Conservation (phyloP, 2,888 invertebrate species). For the Prostheceraeus crozeri region DNA sequence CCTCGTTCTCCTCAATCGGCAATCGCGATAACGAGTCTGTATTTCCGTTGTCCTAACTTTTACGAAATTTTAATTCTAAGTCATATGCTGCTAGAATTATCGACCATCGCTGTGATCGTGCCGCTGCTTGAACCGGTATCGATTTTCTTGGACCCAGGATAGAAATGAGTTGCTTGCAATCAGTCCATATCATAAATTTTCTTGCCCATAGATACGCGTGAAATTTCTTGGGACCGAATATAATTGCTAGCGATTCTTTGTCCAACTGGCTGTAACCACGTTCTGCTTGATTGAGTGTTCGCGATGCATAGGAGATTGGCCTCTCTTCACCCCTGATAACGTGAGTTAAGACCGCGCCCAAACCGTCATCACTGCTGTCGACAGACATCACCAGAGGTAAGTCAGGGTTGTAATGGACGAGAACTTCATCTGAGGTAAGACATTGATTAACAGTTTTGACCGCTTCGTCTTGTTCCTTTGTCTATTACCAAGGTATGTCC, state of each 20-base stretch:
- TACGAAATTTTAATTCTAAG: too few relatives aligned
- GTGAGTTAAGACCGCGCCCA: conserved; percentile 12
- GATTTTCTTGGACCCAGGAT: too few relatives aligned
- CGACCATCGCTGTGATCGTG: too few relatives aligned
- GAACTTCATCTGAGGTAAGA: neutral
- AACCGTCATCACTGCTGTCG: conserved; percentile 11
- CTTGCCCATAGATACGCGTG: conserved; percentile 10
- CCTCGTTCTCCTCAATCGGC: too few relatives aligned
- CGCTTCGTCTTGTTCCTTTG: conserved; percentile 17
- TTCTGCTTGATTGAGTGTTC: conserved; percentile 16
- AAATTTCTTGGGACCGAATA: conserved; percentile 18
- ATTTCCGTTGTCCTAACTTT: too few relatives aligned
- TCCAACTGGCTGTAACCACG: neutral
- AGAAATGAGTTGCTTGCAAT: conserved; percentile 12
- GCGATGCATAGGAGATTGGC: neutral
- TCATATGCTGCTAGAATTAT: too few relatives aligned
- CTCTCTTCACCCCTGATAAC: neutral
- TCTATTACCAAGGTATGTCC: neutral
- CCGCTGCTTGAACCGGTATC: too few relatives aligned
- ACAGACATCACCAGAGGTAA: conserved; percentile 16
- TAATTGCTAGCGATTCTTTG: conserved; percentile 23
- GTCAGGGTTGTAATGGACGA: conserved; percentile 13
- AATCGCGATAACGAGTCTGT: too few relatives aligned
- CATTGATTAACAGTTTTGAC: conserved; percentile 16
- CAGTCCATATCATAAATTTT: conserved; percentile 1